These are phyloP conservation scores for Pithys albifrons DNA, from an alignment of 2,113 vertebrate genomes.

Conservation along the genomic window DNA sequence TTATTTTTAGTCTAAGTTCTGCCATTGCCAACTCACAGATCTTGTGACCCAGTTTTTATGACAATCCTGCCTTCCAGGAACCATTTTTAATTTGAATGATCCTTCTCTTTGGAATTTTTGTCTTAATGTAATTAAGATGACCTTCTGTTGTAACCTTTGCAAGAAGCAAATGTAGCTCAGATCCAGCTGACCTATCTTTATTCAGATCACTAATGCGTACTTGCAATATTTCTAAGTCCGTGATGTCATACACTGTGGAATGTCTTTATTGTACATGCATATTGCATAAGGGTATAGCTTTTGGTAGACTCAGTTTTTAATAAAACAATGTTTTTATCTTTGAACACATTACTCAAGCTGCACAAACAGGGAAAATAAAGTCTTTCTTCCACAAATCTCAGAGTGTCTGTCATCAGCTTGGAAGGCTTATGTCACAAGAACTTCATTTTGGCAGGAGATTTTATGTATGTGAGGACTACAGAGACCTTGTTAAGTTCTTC, in stretches of 20 bases:
- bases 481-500: background rate
- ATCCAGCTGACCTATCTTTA: background rate
- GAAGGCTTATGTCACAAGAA: background rate
- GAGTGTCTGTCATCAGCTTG: background rate
- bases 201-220: background rate
- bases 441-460: background rate
- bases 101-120: background rate
- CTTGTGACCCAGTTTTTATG: background rate
- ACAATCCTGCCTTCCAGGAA: background rate
- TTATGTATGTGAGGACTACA: background rate
- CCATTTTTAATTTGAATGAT: background rate
- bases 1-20: slow-evolving; percentile 8
- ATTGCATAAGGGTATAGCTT: background rate
- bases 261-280: background rate
- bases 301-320: background rate
- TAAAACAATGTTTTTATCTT: background rate
- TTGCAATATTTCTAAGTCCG: background rate
- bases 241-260: background rate
- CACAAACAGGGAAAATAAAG: background rate
- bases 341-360: background rate
- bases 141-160: background rate
- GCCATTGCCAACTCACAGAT: background rate
- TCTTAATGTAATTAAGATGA: background rate
- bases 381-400: background rate
- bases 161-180: background rate